Conservation (phyloP, 2,113 vertebrate genomes). For the Colistium nudipinnis region DNA sequence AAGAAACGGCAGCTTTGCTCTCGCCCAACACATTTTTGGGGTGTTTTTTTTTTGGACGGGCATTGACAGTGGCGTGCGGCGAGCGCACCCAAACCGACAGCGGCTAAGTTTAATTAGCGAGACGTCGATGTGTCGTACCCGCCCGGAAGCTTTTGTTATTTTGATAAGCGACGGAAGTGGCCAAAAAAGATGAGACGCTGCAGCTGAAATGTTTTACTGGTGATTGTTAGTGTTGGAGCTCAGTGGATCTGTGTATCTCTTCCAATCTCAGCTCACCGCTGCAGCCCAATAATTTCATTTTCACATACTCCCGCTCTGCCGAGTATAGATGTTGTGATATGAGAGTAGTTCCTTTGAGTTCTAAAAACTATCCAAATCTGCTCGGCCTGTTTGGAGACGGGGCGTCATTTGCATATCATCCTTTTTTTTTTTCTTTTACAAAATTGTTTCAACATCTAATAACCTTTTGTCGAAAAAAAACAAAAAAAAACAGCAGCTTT, state of each 20-base stretch:
- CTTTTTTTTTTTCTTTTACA: too few relatives aligned
- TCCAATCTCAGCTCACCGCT: not conserved
- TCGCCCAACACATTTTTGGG: not conserved
- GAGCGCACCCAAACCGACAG: not conserved
- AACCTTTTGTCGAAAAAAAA: too few relatives aligned
- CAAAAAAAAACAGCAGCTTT: too few relatives aligned
- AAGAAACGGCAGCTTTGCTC: not conserved
- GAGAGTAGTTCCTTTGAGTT: too few relatives aligned
- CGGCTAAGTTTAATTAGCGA: not conserved
- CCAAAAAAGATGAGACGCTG: not conserved
- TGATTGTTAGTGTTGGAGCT: not conserved
- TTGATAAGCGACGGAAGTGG: not conserved
- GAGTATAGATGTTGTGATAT: too few relatives aligned
- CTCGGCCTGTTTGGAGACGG: too few relatives aligned
- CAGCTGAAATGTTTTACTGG: not conserved
- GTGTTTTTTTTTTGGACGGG: too few relatives aligned
- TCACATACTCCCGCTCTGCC: not conserved
- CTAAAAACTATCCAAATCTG: too few relatives aligned
- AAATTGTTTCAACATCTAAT: too few relatives aligned
- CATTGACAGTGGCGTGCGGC: not conserved
- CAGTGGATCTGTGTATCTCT: not conserved
- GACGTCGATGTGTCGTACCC: not conserved
- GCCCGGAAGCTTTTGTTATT: not conserved
- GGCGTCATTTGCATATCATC: too few relatives aligned
- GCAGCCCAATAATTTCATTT: not conserved